Conservation (phyloP, 2,113 vertebrate species). For the Pituophis catenifer region DNA sequence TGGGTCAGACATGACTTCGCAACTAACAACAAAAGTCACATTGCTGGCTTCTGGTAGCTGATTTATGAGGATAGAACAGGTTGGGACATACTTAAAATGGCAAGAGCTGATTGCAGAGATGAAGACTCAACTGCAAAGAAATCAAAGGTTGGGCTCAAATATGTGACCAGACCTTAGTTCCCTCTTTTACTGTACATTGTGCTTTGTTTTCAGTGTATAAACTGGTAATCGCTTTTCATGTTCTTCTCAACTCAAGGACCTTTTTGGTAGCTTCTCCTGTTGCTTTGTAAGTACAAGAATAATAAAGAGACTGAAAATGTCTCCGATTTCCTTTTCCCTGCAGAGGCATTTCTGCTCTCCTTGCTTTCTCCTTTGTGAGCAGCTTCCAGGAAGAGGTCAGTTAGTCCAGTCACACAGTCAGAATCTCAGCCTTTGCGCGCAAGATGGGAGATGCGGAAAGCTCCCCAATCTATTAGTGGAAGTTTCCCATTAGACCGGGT, state of each 20-base stretch:
- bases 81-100: background rate
- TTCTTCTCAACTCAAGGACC: background rate
- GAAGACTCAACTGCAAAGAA: background rate
- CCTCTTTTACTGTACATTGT: background rate
- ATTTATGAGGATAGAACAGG: background rate
- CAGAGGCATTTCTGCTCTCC: background rate
- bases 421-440: background rate
- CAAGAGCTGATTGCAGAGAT: background rate
- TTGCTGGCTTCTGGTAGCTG: background rate
- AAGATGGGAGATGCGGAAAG: background rate
- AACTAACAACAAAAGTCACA: background rate
- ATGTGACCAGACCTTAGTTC: background rate
- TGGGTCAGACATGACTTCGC: too few species aligned
- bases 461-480: background rate
- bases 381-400: background rate
- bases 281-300: background rate
- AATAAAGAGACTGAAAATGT: background rate
- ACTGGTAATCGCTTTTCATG: background rate
- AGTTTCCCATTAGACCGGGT: rapidly evolving
- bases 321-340: background rate
- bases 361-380: background rate
- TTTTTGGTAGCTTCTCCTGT: background rate
- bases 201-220: background rate
- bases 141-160: background rate
- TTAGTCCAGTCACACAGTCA: background rate